A percentile compares a stretch with the other conserved stretches of the same genome.
These are phyloP conservation scores for Tragulus kanchil DNA, from an alignment of 2,113 vertebrate genomes.

Conservation along the genomic window DNA sequence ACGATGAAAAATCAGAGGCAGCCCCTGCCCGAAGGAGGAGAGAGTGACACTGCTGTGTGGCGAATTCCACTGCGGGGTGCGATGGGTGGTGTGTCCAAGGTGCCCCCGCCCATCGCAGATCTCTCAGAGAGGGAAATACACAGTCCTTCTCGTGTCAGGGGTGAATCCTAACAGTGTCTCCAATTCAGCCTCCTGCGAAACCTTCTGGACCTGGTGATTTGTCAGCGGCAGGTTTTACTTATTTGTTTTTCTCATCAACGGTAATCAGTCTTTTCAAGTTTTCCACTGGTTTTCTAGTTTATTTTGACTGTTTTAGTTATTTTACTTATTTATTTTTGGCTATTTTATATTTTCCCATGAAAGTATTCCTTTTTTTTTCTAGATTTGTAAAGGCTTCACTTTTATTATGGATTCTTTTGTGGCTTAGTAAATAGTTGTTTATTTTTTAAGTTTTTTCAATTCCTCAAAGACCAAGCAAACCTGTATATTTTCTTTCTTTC, in stretches of 20 bases:
- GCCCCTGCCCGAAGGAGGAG: background rate
- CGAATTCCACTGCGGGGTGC: rapidly evolving
- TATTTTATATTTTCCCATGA: background rate
- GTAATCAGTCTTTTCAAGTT: background rate
- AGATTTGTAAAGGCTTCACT: slow-evolving; percentile 2
- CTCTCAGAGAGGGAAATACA: background rate
- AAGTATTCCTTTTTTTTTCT: slow-evolving; percentile 36
- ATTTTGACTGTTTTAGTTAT: background rate
- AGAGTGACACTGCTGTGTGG: background rate
- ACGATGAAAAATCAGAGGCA: background rate
- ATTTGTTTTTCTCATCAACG: background rate
- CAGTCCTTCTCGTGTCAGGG: background rate
- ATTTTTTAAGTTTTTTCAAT: background rate
- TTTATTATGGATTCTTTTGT: slow-evolving; percentile 6
- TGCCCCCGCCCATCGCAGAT: background rate
- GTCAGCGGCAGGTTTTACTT: background rate
- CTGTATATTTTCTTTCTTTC: background rate
- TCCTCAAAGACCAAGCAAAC: background rate
- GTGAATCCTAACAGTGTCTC: background rate
- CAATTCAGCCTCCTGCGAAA: background rate
- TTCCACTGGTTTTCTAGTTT: background rate
- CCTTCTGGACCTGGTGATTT: background rate
- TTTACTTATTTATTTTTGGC: background rate
- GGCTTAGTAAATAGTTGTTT: background rate
- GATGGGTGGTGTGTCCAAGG: rapidly evolving